Evolutionary conservation across 1,140 invertebrate genomes (phyloP), one percentile per base, ranked within the genome.

Genomic region (Drosophila nebulosa): DNA sequence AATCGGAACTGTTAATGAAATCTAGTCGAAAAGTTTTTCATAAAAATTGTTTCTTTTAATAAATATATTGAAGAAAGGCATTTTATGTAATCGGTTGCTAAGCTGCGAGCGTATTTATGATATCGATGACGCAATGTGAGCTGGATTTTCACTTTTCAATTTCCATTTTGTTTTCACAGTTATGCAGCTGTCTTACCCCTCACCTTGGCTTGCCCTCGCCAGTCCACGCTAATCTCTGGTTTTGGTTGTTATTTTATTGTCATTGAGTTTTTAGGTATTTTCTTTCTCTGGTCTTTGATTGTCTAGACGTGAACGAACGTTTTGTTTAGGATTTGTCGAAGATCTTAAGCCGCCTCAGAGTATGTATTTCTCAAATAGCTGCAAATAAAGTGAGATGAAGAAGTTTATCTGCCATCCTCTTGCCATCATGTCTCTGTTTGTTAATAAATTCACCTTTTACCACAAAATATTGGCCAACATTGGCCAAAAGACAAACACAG

Each of bases 391-490:
- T 67, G 65, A 66, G 72, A 24, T 24, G n/a, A 76, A 84, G 58
- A 56, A 6, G 56, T 16, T 35, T 36, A 7, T 24, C n/a, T 14
- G 3, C 4, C 14, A 32, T n/a, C n/a, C 26, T 4, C 53, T 32
- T 4, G 1, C 9, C 26, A n/a, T 18, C 16, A 30, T 32, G 7
- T 32, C 3, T 42, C 6, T 46, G 16, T 21, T 21, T 21, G 39
- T 46, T 86, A 81, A 86, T 85, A 85, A 85, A 85, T 85, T 85
- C 70, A 85, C 80, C 80, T 85, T 85, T 85, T 85, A 85, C 74
- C 81, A 65, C 81, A 85, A 85, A 85, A 85, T 85, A 85, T 86
- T 85, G 81, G 70, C 83, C 77, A 81, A 78, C 78, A 85, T 85
- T 85, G 81, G 81, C 81, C 53, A 71, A 81, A 81, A 69, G 3